Evolutionary conservation across 2,888 invertebrate species (phyloP).

Genomic region (Rhimphoctona megacephalus): DNA sequence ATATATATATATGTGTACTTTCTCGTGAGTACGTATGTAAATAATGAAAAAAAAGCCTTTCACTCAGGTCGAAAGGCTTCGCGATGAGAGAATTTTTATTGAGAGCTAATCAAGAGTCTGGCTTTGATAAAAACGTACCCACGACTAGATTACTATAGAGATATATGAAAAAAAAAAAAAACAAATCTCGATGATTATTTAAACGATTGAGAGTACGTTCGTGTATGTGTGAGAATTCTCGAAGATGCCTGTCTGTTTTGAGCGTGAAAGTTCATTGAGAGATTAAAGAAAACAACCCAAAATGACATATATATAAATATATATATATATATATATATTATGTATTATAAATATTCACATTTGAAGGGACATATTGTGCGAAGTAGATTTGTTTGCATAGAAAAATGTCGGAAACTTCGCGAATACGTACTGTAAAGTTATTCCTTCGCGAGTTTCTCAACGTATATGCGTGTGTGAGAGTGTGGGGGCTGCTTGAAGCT

Average conservation of each 20-base stretch:
- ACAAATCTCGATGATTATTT: conserved; percentile 59
- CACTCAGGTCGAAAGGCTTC: conserved; percentile 49
- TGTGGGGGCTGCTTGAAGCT: conserved; percentile 41
- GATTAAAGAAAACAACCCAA: conserved; percentile 32
- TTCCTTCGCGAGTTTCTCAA: conserved; percentile 43
- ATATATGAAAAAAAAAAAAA: conserved; percentile 31
- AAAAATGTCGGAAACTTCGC: conserved; percentile 52
- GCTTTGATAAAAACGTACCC: conserved; percentile 62
- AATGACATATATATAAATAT: conserved; percentile 42
- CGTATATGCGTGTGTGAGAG: conserved; percentile 34
- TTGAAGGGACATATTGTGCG: conserved; percentile 46
- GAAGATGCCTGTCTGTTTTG: conserved; percentile 52
- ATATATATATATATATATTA: conserved; percentile 19
- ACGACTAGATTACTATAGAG: conserved; percentile 63
- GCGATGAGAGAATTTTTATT: conserved; percentile 65
- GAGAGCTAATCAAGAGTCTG: conserved; percentile 63
- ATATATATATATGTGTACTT: conserved; percentile 33
- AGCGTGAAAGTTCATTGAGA: conserved; percentile 61
- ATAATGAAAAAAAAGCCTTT: conserved; percentile 53
- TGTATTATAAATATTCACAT: conserved; percentile 25
- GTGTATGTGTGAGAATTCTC: conserved; percentile 48
- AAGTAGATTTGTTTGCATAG: conserved; percentile 64
- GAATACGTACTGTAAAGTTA: conserved; percentile 42
- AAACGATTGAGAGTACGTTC: conserved; percentile 50
- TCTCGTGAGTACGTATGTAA: conserved; percentile 60